Evolutionary conservation across 2,888 invertebrate species (phyloP).

Genomic region (Abrostola tripartita): DNA sequence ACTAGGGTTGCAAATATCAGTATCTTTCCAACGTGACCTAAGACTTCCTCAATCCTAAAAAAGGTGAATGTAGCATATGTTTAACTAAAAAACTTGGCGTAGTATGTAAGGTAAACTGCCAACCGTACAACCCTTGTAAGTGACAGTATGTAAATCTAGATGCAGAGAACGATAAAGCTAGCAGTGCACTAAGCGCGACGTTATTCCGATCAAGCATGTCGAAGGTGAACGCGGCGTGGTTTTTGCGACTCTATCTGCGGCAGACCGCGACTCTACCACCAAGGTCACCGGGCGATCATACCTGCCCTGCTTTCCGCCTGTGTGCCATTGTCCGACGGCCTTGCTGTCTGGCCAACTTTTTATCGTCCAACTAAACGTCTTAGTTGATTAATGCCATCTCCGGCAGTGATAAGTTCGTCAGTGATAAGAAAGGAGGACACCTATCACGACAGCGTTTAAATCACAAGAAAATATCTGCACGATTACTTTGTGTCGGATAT

Average conservation of each 20-base stretch:
- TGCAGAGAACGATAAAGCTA: conserved; percentile 28
- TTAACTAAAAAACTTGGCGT: neutral
- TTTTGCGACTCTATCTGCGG: conserved; percentile 72
- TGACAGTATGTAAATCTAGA: conserved; percentile 32
- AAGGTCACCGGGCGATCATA: conserved; percentile 73
- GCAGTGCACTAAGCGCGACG: conserved; percentile 49
- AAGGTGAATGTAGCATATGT: neutral
- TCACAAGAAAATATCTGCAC: conserved; percentile 32
- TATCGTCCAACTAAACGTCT: conserved; percentile 59
- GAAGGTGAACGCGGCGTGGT: conserved; percentile 70
- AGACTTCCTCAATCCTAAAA: too few relatives aligned
- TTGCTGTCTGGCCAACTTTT: conserved; percentile 74
- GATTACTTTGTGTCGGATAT: neutral
- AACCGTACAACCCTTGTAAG: conserved; percentile 8
- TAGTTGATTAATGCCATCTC: conserved; percentile 60
- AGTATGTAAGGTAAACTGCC: conserved; percentile 3
- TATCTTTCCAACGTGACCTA: too few relatives aligned
- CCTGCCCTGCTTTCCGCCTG: conserved; percentile 72
- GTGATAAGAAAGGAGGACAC: conserved; percentile 63
- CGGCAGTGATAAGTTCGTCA: conserved; percentile 57
- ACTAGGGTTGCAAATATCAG: too few relatives aligned
- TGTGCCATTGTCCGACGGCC: conserved; percentile 69
- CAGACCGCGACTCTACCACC: conserved; percentile 76
- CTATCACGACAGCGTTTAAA: conserved; percentile 36
- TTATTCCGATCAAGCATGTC: conserved; percentile 69